phyloP scores from a whole-genome alignment of 2,888 invertebrate species.

The Parelbella ahira region DNA sequence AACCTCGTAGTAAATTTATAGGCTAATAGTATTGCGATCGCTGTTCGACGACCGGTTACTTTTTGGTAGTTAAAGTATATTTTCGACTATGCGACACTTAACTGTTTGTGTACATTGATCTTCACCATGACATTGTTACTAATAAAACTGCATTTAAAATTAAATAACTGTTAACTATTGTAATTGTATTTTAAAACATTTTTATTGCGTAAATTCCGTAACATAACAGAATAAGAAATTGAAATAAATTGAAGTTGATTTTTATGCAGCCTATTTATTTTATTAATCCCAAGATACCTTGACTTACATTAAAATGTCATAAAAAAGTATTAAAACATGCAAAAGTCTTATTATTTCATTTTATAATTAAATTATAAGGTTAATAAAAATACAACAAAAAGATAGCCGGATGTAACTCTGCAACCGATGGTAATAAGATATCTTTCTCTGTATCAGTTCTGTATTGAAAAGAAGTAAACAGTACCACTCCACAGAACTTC shows the following conservation, averaged over 20 bases:
- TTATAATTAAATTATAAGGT: too few relatives aligned
- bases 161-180: conserved; percentile 72
- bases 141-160: conserved; percentile 74
- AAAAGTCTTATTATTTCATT: too few relatives aligned
- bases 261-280: too few relatives aligned
- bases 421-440: too few relatives aligned
- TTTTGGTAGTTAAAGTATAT: conserved; percentile 32
- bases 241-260: conserved; percentile 79
- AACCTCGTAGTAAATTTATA: conserved; percentile 55
- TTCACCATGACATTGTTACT: conserved; percentile 73
- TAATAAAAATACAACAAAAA: too few relatives aligned
- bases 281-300: too few relatives aligned
- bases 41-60: conserved; percentile 34
- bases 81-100: conserved; percentile 40
- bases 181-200: conserved; percentile 75
- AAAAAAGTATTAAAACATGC: too few relatives aligned
- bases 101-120: conserved; percentile 47
- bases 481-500: too few relatives aligned
- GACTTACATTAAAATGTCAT: too few relatives aligned
- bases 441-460: too few relatives aligned
- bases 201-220: conserved; percentile 76
- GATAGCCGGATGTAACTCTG: too few relatives aligned
- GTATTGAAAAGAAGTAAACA: too few relatives aligned
- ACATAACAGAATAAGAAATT: conserved; percentile 67
- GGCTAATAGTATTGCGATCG: conserved; percentile 43